Conservation (phyloP, 2,888 invertebrate genomes). For the Amphipoea oculea region DNA sequence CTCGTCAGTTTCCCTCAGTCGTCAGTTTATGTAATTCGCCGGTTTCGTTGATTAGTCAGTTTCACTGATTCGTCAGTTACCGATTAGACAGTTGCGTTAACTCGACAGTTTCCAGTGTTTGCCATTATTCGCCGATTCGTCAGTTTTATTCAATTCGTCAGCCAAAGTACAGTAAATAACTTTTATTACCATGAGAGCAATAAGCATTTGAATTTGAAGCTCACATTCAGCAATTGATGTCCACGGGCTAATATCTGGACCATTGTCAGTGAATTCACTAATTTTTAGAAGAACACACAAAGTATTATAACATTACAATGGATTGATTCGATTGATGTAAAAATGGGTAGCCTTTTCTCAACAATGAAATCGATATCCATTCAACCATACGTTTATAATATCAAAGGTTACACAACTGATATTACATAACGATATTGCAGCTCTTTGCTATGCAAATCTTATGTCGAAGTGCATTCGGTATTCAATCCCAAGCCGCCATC, state of each 20-base stretch:
- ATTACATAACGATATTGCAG: neutral
- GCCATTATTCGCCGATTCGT: no score
- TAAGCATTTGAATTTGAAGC: no score
- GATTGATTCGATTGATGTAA: no score
- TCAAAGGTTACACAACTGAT: neutral
- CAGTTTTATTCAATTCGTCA: no score
- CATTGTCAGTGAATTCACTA: no score
- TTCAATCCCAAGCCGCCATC: slow-evolving; percentile 31
- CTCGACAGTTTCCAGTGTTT: no score
- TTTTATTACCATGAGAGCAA: neutral
- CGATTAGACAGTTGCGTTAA: no score
- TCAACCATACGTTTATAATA: neutral
- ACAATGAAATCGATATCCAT: slow-evolving; percentile 9
- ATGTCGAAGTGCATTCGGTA: slow-evolving; percentile 45
- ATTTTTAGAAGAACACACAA: neutral
- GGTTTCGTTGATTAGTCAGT: no score
- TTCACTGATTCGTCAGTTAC: no score
- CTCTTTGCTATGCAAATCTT: slow-evolving; percentile 56
- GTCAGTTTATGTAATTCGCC: no score
- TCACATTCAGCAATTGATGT: neutral
- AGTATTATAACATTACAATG: neutral
- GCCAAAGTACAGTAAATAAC: no score
- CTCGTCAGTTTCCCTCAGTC: no score
- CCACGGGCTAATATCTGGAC: neutral
- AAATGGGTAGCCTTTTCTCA: neutral